A percentile compares a stretch with the other conserved stretches of the same genome.
phyloP scores from a whole-genome alignment of 2,797 vertebrate species.

The Rousettus madagascariensis region DNA sequence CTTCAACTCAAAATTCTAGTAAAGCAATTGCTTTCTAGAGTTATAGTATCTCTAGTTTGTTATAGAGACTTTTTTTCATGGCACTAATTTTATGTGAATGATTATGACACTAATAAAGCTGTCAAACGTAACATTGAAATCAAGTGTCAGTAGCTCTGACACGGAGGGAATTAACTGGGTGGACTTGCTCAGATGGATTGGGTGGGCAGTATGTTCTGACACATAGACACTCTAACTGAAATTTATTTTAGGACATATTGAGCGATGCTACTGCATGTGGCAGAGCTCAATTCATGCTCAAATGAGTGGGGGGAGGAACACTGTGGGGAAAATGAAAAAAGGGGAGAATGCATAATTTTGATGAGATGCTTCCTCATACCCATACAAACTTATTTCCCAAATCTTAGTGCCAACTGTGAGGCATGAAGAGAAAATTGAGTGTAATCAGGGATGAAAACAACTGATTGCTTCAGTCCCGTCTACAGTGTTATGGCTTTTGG shows the following conservation, averaged over 20 bases:
- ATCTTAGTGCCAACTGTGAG: neutral
- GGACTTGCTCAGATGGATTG: neutral
- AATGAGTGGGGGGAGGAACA: neutral
- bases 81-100: neutral
- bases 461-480: neutral
- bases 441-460: neutral
- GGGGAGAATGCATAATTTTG: neutral
- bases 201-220: neutral
- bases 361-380: constrained; percentile 47
- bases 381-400: constrained; percentile 56
- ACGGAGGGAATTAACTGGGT: neutral
- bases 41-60: neutral
- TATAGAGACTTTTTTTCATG: neutral
- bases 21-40: neutral
- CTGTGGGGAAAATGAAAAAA: constrained; percentile 36
- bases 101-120: neutral
- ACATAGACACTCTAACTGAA: neutral
- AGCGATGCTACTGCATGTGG: neutral
- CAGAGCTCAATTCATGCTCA: constrained; percentile 12
- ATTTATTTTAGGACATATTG: rapidly evolving
- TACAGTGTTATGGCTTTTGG: constrained; percentile 41
- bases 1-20: constrained; percentile 5
- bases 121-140: neutral
- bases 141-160: neutral
- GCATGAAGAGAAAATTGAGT: constrained; percentile 48